A percentile compares a stretch with the other conserved stretches of the same genome.
These are phyloP conservation scores for Chunga burmeisteri DNA, from an alignment of 2,113 vertebrate genomes.

Conservation along the genomic window DNA sequence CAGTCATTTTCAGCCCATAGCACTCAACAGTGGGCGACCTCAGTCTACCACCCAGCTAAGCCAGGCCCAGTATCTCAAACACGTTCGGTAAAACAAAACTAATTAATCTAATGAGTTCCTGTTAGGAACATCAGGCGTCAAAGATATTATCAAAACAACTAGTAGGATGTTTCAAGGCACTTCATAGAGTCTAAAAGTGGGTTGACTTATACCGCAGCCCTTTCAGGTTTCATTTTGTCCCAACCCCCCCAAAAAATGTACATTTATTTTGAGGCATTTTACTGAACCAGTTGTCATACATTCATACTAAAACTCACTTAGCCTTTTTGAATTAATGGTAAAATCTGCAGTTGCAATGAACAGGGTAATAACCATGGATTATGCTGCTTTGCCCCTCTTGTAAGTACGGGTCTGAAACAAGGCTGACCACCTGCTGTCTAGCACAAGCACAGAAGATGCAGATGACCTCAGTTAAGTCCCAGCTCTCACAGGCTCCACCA, in stretches of 20 bases:
- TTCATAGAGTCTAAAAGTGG: neutral
- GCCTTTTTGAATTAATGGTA: neutral
- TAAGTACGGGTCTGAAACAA: neutral
- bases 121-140: neutral
- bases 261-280: neutral
- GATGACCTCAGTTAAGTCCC: neutral
- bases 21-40: neutral
- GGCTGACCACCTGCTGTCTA: neutral
- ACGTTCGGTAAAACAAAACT: neutral
- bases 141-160: neutral
- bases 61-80: neutral
- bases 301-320: neutral
- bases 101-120: neutral
- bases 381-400: neutral
- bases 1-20: neutral
- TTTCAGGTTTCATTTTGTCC: neutral
- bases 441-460: neutral
- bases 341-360: neutral
- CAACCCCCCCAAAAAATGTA: neutral
- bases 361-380: accelerated
- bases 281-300: neutral
- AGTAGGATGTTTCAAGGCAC: neutral
- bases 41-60: neutral
- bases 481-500: neutral
- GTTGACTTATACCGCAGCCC: neutral